phyloP scores from a whole-genome alignment of 2,888 invertebrate genomes.

The Osmoderma eremita region DNA sequence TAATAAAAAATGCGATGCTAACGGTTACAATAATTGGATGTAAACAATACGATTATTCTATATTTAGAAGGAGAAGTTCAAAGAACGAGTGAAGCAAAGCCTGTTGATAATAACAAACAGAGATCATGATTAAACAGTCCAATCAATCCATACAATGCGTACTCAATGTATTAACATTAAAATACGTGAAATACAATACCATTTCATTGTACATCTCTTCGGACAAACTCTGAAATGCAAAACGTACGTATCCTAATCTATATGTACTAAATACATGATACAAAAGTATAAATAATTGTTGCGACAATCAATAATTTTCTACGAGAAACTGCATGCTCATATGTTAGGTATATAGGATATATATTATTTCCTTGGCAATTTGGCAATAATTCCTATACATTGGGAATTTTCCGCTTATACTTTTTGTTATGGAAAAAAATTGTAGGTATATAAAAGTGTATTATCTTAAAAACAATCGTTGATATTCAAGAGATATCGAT shows the following conservation, averaged over 20 bases:
- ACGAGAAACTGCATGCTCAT: no score
- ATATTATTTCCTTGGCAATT: no score
- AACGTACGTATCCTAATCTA: conserved; percentile 50
- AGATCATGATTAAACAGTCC: conserved; percentile 48
- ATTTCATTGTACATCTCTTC: conserved; percentile 86
- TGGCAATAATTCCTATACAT: no score
- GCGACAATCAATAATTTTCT: conserved; percentile 24
- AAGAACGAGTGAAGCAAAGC: conserved; percentile 39
- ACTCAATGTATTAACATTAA: conserved; percentile 51
- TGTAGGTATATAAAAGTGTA: no score
- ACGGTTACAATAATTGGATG: no score
- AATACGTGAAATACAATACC: conserved; percentile 70
- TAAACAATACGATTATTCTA: neutral
- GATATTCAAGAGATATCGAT: no score
- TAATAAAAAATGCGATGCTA: no score
- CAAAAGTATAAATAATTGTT: conserved; percentile 12
- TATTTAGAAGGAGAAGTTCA: conserved; percentile 24
- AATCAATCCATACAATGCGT: conserved; percentile 45
- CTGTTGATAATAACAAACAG: conserved; percentile 37
- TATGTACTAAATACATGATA: conserved; percentile 39
- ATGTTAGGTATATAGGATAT: no score
- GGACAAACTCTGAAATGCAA: conserved; percentile 84
- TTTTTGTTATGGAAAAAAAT: no score
- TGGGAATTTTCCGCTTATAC: no score
- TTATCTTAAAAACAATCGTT: no score